These are phyloP conservation scores for Notechis scutatus DNA, from an alignment of 2,113 vertebrate genomes.

Conservation along the genomic window DNA sequence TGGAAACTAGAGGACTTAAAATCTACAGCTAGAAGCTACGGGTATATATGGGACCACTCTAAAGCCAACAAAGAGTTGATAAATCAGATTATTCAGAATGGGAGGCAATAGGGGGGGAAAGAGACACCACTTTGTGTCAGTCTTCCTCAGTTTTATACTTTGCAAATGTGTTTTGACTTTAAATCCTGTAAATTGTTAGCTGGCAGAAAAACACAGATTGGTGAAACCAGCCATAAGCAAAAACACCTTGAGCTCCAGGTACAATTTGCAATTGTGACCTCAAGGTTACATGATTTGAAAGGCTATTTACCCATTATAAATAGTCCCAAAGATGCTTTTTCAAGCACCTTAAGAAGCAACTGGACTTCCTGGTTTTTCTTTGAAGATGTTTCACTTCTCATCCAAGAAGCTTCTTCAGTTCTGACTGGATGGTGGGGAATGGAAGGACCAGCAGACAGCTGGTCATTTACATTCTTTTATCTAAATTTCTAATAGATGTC, in stretches of 20 bases:
- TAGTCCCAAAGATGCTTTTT: too few relatives aligned
- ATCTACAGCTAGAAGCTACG: too few relatives aligned
- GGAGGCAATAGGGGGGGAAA: too few relatives aligned
- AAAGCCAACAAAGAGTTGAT: background rate
- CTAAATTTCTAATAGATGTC: too few relatives aligned
- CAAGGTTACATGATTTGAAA: background rate
- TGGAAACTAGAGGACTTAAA: too few relatives aligned
- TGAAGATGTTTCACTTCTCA: too few relatives aligned
- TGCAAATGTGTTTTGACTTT: background rate
- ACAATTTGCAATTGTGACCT: background rate
- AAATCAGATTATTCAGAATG: background rate
- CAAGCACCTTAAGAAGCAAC: too few relatives aligned
- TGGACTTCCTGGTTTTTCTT: too few relatives aligned
- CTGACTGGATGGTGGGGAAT: too few relatives aligned
- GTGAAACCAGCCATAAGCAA: background rate
- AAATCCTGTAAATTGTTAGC: background rate
- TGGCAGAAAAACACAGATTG: background rate
- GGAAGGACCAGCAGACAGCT: too few relatives aligned
- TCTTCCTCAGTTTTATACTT: background rate
- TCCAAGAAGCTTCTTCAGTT: too few relatives aligned
- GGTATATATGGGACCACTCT: background rate
- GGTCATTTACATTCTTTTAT: too few relatives aligned
- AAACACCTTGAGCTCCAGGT: background rate
- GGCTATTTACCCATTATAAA: background rate
- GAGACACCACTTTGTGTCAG: background rate